These are phyloP conservation scores for Platichthys flesus DNA, from an alignment of 2,113 vertebrate genomes.

Conservation along the genomic window DNA sequence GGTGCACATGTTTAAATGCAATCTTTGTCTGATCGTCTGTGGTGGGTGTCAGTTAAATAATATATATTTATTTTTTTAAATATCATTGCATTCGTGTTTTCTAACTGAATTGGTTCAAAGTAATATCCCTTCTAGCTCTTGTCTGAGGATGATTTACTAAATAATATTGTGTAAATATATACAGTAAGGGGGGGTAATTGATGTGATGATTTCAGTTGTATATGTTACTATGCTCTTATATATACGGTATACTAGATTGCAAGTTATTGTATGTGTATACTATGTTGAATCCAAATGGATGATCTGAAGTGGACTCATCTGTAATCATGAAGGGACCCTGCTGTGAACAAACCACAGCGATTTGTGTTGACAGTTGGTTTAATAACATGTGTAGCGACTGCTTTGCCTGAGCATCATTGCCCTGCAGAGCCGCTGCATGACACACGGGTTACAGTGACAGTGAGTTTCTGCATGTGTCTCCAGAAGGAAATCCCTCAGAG, in stretches of 20 bases:
- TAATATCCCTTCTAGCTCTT: background rate
- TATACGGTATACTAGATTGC: background rate
- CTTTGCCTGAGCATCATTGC: slow-evolving; percentile 31
- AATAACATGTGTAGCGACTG: slow-evolving; percentile 43
- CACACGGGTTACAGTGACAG: background rate
- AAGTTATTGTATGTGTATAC: background rate
- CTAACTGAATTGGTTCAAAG: background rate
- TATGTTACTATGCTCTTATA: background rate
- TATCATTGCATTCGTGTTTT: no score
- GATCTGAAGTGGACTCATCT: slow-evolving; percentile 10
- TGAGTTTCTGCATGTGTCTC: slow-evolving; percentile 15
- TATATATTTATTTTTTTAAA: no score
- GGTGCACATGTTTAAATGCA: no score
- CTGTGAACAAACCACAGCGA: slow-evolving; percentile 28
- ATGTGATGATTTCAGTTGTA: background rate
- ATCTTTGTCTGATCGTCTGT: no score
- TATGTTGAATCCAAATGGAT: background rate
- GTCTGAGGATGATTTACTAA: background rate
- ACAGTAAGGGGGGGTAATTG: background rate
- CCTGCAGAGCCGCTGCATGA: slow-evolving; percentile 42
- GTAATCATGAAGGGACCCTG: slow-evolving; percentile 11
- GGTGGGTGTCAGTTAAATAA: no score
- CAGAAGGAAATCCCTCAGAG: slow-evolving; percentile 2
- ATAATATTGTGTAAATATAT: slow-evolving; percentile 13
- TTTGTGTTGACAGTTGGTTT: slow-evolving; percentile 49